phyloP scores from a whole-genome alignment of 2,797 vertebrate species.

The Cottoperca gobio region DNA sequence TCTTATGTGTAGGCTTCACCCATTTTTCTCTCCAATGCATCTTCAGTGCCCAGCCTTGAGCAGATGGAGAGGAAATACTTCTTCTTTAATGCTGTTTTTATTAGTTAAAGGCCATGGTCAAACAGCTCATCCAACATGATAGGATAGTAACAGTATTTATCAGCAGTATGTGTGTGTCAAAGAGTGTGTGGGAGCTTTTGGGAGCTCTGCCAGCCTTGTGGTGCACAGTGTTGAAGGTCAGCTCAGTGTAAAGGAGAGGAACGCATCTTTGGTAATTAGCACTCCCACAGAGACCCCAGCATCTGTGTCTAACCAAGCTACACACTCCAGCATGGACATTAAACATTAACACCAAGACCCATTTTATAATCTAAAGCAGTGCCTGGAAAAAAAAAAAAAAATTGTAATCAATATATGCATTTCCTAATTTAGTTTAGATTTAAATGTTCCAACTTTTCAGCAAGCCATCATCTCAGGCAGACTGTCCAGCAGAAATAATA shows the following conservation, averaged over 20 bases:
- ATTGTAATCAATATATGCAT: no score
- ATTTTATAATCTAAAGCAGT: no score
- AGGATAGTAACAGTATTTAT: constrained; percentile 25
- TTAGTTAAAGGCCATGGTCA: constrained; percentile 22
- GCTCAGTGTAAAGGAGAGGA: constrained; percentile 46
- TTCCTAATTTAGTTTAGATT: background rate
- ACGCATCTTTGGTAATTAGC: constrained; percentile 64
- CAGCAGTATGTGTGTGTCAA: constrained; percentile 14
- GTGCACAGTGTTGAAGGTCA: constrained; percentile 71
- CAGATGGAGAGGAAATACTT: constrained; percentile 40
- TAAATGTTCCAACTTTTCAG: background rate
- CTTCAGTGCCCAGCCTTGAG: constrained; percentile 1
- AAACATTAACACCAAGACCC: background rate
- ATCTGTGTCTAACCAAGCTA: constrained; percentile 40
- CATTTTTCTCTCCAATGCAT: background rate
- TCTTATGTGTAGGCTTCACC: background rate
- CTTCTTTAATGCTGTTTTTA: constrained; percentile 14
- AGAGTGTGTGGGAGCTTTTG: constrained; percentile 21
- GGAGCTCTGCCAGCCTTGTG: constrained; percentile 34
- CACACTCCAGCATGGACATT: background rate
- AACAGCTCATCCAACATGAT: constrained; percentile 17
- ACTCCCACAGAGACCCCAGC: constrained; percentile 61
- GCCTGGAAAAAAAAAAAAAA: background rate
- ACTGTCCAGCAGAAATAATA: background rate
- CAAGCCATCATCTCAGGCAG: background rate